These are phyloP conservation scores for Dryoscopus gambensis DNA, from an alignment of 2,113 vertebrate genomes.

Conservation along the genomic window DNA sequence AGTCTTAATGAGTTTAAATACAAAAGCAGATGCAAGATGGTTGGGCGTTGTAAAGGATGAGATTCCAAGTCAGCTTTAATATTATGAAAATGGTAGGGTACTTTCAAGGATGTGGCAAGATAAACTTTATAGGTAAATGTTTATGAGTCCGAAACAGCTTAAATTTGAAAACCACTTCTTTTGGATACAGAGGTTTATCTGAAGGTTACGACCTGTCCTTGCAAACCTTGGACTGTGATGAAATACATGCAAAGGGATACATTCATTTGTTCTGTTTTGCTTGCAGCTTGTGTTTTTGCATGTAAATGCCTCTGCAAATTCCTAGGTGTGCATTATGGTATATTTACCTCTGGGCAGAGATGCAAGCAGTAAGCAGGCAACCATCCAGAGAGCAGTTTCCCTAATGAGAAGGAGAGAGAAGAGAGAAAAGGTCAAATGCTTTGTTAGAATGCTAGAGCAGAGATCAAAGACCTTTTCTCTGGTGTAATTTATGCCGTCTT, in stretches of 20 bases:
- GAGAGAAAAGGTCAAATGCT: neutral
- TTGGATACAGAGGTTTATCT: neutral
- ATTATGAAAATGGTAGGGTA: neutral
- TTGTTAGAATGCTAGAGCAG: neutral
- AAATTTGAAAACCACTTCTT: neutral
- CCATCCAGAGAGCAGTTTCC: slow-evolving; percentile 7
- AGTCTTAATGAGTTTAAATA: neutral
- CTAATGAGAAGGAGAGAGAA: slow-evolving; percentile 19
- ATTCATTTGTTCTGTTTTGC: neutral
- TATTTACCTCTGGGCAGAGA: slow-evolving; percentile 53
- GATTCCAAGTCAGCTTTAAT: neutral
- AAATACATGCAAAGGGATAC: neutral
- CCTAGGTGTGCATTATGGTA: neutral
- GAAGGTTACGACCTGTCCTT: neutral
- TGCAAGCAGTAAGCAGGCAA: neutral
- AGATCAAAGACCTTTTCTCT: neutral
- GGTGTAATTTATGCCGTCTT: neutral
- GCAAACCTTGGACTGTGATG: neutral
- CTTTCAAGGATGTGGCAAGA: neutral
- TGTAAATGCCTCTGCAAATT: neutral
- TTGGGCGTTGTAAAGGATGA: neutral
- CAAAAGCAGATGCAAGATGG: neutral
- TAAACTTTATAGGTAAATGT: neutral
- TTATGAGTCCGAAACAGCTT: neutral
- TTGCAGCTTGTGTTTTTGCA: neutral